Conservation (phyloP, 1,140 invertebrate species). For the Drosophila auraria region DNA sequence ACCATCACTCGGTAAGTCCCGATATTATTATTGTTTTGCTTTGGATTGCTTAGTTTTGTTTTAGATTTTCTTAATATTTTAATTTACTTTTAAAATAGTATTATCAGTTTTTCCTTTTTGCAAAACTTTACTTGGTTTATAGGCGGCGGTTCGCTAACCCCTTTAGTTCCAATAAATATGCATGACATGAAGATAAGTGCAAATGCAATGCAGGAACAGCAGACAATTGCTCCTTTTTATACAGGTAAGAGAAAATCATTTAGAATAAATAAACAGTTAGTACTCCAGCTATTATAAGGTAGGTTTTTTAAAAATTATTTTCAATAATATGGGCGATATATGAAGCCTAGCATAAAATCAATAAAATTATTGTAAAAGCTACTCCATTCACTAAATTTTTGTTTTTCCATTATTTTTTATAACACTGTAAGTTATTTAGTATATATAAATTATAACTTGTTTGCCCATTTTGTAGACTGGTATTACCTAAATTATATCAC, state of each 20-base stretch:
- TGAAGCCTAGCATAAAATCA: too few relatives aligned
- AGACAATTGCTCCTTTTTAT: constrained; percentile 89
- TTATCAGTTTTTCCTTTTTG: constrained; percentile 25
- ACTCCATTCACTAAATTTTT: too few relatives aligned
- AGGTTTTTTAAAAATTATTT: not conserved
- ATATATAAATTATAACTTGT: too few relatives aligned
- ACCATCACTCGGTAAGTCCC: constrained; percentile 89
- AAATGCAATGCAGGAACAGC: constrained; percentile 87
- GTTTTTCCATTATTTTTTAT: too few relatives aligned
- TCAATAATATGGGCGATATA: too few relatives aligned
- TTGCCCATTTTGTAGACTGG: too few relatives aligned
- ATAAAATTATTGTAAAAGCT: too few relatives aligned
- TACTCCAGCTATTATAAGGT: not conserved
- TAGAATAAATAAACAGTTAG: not conserved
- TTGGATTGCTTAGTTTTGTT: constrained; percentile 18
- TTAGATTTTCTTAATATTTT: constrained; percentile 5
- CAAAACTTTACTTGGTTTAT: constrained; percentile 31
- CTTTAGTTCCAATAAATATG: constrained; percentile 91
- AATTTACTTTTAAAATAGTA: constrained; percentile 2
- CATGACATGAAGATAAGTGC: constrained; percentile 90
- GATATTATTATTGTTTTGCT: not conserved
- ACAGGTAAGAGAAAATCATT: constrained; percentile 86
- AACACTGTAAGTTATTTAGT: too few relatives aligned
- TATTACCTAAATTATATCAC: too few relatives aligned
- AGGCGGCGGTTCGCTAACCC: constrained; percentile 90